Percentiles rank a stretch among this genome's conserved stretches.
Conservation (phyloP, 2,888 invertebrate species). For the Stictocephala bisonia region DNA sequence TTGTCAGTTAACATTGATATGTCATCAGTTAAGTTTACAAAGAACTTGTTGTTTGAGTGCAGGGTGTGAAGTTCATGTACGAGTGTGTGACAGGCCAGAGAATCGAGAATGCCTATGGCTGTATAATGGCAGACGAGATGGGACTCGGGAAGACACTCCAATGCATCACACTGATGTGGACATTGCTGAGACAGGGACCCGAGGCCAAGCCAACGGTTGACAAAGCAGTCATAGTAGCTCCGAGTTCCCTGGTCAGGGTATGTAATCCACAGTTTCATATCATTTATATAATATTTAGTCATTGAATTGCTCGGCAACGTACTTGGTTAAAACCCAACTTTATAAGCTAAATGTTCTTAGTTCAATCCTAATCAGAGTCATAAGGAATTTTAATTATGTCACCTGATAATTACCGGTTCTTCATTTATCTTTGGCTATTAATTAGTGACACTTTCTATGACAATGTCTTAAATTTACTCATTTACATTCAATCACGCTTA, state of each 20-base stretch:
- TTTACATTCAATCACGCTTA: too few species aligned
- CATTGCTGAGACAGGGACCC: slow-evolving; percentile 91
- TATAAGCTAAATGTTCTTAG: too few species aligned
- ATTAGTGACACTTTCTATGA: too few species aligned
- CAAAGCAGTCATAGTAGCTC: slow-evolving; percentile 95
- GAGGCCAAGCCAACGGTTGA: slow-evolving; percentile 90
- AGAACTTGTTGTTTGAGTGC: slow-evolving; percentile 35
- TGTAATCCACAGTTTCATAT: slow-evolving; percentile 27
- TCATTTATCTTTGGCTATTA: too few species aligned
- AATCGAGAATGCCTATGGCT: slow-evolving; percentile 88
- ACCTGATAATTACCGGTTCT: too few species aligned
- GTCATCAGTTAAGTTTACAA: neutral
- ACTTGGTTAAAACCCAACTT: too few species aligned
- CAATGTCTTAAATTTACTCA: too few species aligned
- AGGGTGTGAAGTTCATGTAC: slow-evolving; percentile 98
- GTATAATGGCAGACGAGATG: slow-evolving; percentile 99
- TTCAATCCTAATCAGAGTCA: too few species aligned
- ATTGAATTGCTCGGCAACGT: too few species aligned
- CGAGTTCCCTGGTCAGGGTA: slow-evolving; percentile 94
- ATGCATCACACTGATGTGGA: slow-evolving; percentile 97
- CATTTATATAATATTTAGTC: too few species aligned
- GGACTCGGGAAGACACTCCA: slow-evolving; percentile 98
- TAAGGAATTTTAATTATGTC: too few species aligned
- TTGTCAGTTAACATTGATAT: too few species aligned
- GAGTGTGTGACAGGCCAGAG: slow-evolving; percentile 96